These are phyloP conservation scores for Acrossocheilus fasciatus DNA, from an alignment of 2,797 vertebrate genomes.

Conservation along the genomic window DNA sequence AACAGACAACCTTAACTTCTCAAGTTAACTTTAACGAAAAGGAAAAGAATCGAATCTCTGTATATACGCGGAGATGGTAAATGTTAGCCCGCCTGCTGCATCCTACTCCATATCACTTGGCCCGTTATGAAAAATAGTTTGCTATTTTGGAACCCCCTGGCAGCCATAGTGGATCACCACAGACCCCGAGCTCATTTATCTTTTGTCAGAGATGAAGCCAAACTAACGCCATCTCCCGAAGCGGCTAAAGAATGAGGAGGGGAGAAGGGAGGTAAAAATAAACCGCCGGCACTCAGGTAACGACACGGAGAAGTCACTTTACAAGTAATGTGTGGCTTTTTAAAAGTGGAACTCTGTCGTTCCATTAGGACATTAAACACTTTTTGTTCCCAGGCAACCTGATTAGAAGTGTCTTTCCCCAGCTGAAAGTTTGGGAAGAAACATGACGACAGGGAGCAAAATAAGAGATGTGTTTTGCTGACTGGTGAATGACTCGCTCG, in stretches of 20 bases:
- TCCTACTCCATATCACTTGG: constrained; percentile 94
- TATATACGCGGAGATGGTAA: constrained; percentile 86
- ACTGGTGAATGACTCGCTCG: constrained; percentile 48
- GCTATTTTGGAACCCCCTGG: constrained; percentile 99
- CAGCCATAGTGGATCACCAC: constrained; percentile 96
- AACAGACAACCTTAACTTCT: constrained; percentile 74
- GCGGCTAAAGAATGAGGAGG: constrained; percentile 96
- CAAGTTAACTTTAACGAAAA: constrained; percentile 77
- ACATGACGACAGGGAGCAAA: constrained; percentile 24
- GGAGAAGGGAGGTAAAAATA: constrained; percentile 94
- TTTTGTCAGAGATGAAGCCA: constrained; percentile 99
- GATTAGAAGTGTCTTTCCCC: constrained; percentile 60
- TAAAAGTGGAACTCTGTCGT: constrained; percentile 82
- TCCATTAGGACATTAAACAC: constrained; percentile 69
- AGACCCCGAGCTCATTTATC: constrained; percentile 99
- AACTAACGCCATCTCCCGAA: constrained; percentile 94
- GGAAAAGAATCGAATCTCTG: constrained; percentile 86
- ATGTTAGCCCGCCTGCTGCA: constrained; percentile 93
- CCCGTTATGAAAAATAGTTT: constrained; percentile 99
- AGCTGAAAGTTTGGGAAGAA: constrained; percentile 55
- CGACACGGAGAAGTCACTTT: constrained; percentile 84
- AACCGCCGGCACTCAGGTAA: constrained; percentile 86
- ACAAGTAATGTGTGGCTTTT: constrained; percentile 88
- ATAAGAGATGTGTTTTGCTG: constrained; percentile 43
- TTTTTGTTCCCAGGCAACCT: constrained; percentile 64